phyloP scores from a whole-genome alignment of 2,113 vertebrate species.

The Chamaetylas fuelleborni region DNA sequence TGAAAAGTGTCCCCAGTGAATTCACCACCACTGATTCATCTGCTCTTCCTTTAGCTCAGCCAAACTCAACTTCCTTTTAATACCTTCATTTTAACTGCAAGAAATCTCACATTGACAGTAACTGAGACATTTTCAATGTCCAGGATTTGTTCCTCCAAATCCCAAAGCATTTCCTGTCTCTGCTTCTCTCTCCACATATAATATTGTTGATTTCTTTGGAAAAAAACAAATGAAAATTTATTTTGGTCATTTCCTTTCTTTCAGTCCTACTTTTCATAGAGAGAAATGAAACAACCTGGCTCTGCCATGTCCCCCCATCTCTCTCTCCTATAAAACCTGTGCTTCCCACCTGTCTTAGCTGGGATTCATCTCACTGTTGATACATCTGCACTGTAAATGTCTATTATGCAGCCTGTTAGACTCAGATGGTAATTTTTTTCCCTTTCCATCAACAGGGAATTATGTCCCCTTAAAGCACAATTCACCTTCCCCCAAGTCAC shows the following conservation, averaged over 20 bases:
- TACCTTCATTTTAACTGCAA: not conserved
- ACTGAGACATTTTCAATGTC: fast-evolving
- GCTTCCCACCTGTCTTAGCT: not conserved
- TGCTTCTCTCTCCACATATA: not conserved
- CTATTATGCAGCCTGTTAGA: not conserved
- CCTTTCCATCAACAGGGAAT: not conserved
- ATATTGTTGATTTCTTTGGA: not conserved
- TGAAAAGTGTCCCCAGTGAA: not conserved
- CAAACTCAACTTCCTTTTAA: not conserved
- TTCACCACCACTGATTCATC: not conserved
- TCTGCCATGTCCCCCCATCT: not conserved
- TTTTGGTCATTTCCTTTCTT: not conserved
- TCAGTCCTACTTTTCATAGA: not conserved
- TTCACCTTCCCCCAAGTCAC: not conserved
- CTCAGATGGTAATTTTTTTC: not conserved
- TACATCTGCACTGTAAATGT: not conserved
- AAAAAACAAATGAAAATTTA: not conserved
- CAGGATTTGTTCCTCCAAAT: not conserved
- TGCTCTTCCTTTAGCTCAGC: not conserved
- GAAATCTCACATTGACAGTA: not conserved
- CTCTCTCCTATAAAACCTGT: not conserved
- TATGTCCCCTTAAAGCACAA: not conserved
- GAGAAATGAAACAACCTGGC: not conserved
- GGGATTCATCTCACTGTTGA: not conserved
- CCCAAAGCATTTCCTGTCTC: not conserved